Conservation (phyloP, 2,113 vertebrate species). For the Phycodurus eques region DNA sequence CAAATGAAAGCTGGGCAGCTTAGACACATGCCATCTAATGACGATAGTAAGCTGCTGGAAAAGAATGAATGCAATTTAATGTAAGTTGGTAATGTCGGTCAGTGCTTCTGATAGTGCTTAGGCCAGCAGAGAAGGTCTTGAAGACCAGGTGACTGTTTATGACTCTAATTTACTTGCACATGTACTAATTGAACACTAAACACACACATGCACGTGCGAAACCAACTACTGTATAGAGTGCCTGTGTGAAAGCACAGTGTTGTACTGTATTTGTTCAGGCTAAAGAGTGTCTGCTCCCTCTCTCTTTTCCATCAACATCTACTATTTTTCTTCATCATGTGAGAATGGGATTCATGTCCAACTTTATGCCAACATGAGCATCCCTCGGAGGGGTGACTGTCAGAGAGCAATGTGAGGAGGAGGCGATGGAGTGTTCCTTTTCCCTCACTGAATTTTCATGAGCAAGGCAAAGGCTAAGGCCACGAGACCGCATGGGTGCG, state of each 20-base stretch:
- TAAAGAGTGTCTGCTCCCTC: background rate
- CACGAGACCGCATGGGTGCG: constrained; percentile 23
- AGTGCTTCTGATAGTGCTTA: no score
- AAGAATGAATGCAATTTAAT: no score
- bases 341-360: constrained; percentile 61
- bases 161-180: background rate
- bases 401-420: constrained; percentile 46
- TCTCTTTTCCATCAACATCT: constrained; percentile 35
- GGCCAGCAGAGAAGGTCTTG: no score
- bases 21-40: no score
- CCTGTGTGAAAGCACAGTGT: background rate
- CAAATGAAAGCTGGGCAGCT: no score
- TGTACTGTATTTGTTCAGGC: background rate
- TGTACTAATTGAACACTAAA: no score
- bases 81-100: no score
- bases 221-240: background rate
- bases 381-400: constrained; percentile 45
- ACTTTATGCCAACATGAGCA: constrained; percentile 50
- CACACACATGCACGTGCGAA: no score
- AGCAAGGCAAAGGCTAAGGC: constrained; percentile 26
- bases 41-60: no score
- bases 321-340: constrained; percentile 38
- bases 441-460: constrained; percentile 63
- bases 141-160: no score
- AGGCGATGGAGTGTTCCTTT: constrained; percentile 47